Percentiles rank a stretch among this genome's conserved stretches.
These are phyloP conservation scores for Petrocephalus microphthalmus DNA, from an alignment of 2,113 vertebrate genomes.

Conservation along the genomic window DNA sequence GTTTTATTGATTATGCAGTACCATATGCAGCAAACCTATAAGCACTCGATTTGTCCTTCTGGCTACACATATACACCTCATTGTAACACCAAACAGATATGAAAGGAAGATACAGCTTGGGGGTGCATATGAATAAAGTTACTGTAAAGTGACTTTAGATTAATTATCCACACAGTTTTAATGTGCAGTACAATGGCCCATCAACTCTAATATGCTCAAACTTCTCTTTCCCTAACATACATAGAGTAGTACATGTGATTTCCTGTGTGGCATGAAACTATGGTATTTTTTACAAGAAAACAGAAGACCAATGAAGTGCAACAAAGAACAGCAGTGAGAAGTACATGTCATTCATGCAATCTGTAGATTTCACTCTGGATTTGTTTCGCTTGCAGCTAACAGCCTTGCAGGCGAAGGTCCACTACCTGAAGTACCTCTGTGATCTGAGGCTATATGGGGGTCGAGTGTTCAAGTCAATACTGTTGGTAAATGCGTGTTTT, in stretches of 20 bases:
- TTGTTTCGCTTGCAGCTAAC: constrained; percentile 68
- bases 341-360: background rate
- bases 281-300: background rate
- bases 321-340: no score
- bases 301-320: background rate
- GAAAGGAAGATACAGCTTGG: background rate
- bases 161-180: background rate
- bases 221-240: background rate
- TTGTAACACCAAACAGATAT: background rate
- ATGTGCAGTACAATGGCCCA: background rate
- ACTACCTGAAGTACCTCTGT: constrained; percentile 96
- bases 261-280: background rate
- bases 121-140: background rate
- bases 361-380: background rate
- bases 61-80: background rate
- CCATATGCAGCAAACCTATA: background rate
- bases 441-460: constrained; percentile 92
- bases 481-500: constrained; percentile 70
- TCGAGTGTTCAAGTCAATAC: constrained; percentile 85
- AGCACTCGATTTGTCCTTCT: background rate
- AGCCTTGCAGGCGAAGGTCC: constrained; percentile 94
- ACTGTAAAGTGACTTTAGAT: background rate
- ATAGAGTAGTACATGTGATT: no score
- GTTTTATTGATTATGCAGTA: background rate
- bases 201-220: background rate